Evolutionary conservation across 2,888 invertebrate genomes (phyloP).

Genomic region (Fabriciana adippe): DNA sequence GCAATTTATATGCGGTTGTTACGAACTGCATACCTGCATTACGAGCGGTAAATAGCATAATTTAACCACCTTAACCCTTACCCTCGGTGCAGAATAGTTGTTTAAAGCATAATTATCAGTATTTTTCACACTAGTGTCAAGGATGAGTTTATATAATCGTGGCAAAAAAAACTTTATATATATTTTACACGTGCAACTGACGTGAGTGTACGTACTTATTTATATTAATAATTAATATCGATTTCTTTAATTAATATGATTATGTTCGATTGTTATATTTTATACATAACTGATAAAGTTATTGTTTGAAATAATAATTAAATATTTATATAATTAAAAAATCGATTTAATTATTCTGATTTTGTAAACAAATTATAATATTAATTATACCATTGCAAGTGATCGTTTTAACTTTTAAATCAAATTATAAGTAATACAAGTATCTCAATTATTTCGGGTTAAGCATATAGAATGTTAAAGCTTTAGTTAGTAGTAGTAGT

Average conservation of each 20-base stretch:
- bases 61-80: slow-evolving; percentile 37
- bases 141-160: slow-evolving; percentile 32
- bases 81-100: slow-evolving; percentile 37
- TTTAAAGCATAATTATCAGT: slow-evolving; percentile 39
- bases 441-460: too few relatives aligned
- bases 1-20: background rate
- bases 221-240: background rate
- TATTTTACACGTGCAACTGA: slow-evolving; percentile 6
- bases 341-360: too few relatives aligned
- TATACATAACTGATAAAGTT: too few relatives aligned
- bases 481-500: too few relatives aligned
- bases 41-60: slow-evolving; percentile 27
- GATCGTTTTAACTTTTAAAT: too few relatives aligned
- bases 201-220: background rate
- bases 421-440: too few relatives aligned
- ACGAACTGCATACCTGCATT: slow-evolving; percentile 13
- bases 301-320: too few relatives aligned
- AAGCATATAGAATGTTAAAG: too few relatives aligned
- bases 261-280: background rate
- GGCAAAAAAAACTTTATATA: slow-evolving; percentile 6
- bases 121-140: slow-evolving; percentile 42
- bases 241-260: background rate
- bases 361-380: too few relatives aligned
- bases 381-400: too few relatives aligned
- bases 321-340: too few relatives aligned